Base-by-base conservation (phyloP, 2,888 invertebrate genomes). In the Homarus gammarus region DNA sequence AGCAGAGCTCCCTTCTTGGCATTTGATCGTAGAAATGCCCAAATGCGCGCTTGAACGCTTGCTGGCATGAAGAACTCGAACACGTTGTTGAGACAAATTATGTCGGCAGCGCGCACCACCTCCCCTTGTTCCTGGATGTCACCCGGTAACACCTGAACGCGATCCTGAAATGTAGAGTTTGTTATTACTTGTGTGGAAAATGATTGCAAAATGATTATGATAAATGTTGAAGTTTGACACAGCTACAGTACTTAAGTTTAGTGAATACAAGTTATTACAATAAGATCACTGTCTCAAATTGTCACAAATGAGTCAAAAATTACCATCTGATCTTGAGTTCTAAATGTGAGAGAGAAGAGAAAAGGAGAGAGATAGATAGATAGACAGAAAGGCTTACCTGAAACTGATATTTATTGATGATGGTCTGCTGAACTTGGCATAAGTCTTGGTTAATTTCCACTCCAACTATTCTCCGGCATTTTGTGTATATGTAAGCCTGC, bases 371-470 rank as follows among this genome's bases (percentile, higher is more conserved):
- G n/a, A n/a, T n/a, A n/a, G n/a, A n/a, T n/a, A n/a, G n/a, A n/a
- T n/a, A n/a, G n/a, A n/a, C n/a, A n/a, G n/a, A n/a, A n/a, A n/a
- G n/a, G n/a, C 92, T 95, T 78, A 91, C 91, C 75, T 91, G 91
- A 75, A 90, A 91, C 72, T 91, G 87, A 49, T 90, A 95, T 93
- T 95, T 95, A 0, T 94, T 93, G 51, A 96, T 93, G 5, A 96
- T 95, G 75, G 94, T 94, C 79, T 95, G 94, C 93, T 96, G 96
- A 10, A 96, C 93, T 75, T 95, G 94, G 94, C 96, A 96, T 87
- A 95, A 95, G 85, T 96, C 96, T 92, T 95, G 94, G 93, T 96
- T 96, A 93, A 96, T 95, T 94, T 97, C 96, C 61, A 96, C 95
- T 12, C 96, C 96, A 91, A 96, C 93, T 78, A 96, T 95, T 92